These are phyloP conservation scores for Pterois miles DNA, from an alignment of 2,797 vertebrate genomes.

Conservation along the genomic window DNA sequence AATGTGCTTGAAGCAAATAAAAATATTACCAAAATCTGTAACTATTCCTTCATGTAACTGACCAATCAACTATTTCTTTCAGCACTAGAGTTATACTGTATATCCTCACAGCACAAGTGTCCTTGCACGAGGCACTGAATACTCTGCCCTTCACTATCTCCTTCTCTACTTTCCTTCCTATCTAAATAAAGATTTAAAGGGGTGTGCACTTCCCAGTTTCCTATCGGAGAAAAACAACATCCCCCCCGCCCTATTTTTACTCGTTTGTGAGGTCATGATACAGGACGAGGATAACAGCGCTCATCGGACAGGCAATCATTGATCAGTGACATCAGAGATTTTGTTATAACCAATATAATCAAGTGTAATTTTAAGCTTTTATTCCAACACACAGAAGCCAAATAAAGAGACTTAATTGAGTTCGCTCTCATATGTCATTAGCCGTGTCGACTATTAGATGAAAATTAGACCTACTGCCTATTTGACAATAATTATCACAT, in stretches of 20 bases:
- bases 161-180: background rate
- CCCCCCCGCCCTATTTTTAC: slow-evolving; percentile 13
- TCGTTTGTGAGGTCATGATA: slow-evolving; percentile 28
- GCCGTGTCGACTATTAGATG: slow-evolving; percentile 3
- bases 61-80: background rate
- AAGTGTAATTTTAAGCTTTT: slow-evolving; percentile 22
- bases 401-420: background rate
- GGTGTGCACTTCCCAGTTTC: background rate
- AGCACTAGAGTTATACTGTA: background rate
- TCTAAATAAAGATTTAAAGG: slow-evolving; percentile 51
- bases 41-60: background rate
- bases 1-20: background rate
- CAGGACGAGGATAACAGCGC: slow-evolving; percentile 9
- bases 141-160: slow-evolving; percentile 18
- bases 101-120: background rate
- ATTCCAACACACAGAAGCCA: slow-evolving; percentile 1
- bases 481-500: slow-evolving; percentile 30
- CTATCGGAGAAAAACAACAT: slow-evolving; percentile 3
- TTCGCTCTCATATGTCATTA: slow-evolving; percentile 9
- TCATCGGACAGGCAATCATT: slow-evolving; percentile 23
- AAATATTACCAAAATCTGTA: background rate
- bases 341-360: slow-evolving; percentile 28
- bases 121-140: background rate
- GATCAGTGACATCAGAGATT: slow-evolving; percentile 14
- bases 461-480: slow-evolving; percentile 27